A percentile compares a stretch with the other conserved stretches of the same genome.
These are phyloP conservation scores for Sisyra nigra DNA, from an alignment of 2,888 invertebrate genomes.

Conservation along the genomic window DNA sequence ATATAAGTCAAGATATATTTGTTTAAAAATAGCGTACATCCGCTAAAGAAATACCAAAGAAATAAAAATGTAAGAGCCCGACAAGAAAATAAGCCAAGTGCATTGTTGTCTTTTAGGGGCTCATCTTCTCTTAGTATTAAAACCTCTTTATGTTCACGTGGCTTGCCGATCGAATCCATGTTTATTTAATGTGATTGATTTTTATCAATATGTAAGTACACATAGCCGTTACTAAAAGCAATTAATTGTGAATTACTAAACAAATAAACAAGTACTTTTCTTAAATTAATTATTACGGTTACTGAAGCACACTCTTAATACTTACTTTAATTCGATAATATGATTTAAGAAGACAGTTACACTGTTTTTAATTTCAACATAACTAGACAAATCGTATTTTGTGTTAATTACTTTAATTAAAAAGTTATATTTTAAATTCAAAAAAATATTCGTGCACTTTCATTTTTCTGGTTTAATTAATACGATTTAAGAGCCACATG, in stretches of 20 bases:
- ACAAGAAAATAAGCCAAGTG: slow-evolving; percentile 34
- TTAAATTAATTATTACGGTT: not conserved
- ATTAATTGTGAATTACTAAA: not conserved
- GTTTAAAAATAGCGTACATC: slow-evolving; percentile 59
- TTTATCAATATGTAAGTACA: no score
- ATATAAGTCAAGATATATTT: slow-evolving; percentile 59
- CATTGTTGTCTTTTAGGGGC: not conserved
- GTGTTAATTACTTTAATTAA: no score
- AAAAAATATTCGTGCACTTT: no score
- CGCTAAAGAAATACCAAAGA: slow-evolving; percentile 64
- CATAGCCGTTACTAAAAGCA: not conserved
- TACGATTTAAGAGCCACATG: no score
- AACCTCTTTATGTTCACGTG: not conserved
- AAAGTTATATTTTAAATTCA: no score
- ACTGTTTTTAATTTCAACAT: no score
- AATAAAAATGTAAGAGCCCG: slow-evolving; percentile 42
- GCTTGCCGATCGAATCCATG: not conserved
- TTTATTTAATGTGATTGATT: no score
- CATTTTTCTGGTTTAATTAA: no score
- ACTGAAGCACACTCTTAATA: not conserved
- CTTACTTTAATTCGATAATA: no score
- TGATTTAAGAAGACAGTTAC: no score
- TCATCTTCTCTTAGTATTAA: not conserved
- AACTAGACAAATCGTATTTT: no score
- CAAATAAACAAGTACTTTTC: no score